Base-by-base conservation (phyloP, 2,888 invertebrate species). In the Meiosimyza decipiens region DNA sequence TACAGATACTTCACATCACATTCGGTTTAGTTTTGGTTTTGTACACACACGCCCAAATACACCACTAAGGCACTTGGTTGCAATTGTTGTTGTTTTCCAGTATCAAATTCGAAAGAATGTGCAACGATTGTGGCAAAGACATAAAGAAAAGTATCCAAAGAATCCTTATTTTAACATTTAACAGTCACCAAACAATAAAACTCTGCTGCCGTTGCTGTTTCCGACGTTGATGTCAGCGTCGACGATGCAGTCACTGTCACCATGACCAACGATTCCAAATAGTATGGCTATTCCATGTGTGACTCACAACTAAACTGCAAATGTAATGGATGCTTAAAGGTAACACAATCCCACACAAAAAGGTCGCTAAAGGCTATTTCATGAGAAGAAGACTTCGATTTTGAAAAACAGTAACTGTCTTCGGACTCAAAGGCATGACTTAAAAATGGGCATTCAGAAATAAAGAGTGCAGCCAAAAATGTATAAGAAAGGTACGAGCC, bases 1-100 rank as follows among this genome's bases (percentile, higher is more conserved):
- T 77, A 71, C 76, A 79, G 79, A 79, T 80, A 83, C 82, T 81
- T 77, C 73, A 80, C 73, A 74, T 78, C 81, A 80, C 81, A 81
- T 83, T 79, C 77, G 62, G 71, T 75, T 75, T 77, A 60, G 62
- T 67, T 77, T 73, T 75, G 64, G 11, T 57, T 18, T 28, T 49
- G 49, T 16, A 16, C 63, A 7, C 18, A 68, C 49, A 69, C 18
- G 59, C 28, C 57, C 68, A 50, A 7, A 28, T 15, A 60, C 16
- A 51, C 49, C 16, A 51, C 49, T n/a, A 13, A 40, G 9, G 9
- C 40, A 40, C 71, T 71, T 71, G 76, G 52, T 47, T 66, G 74
- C 66, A 62, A 65, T 72, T 60, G 57, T 59, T 63, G 64, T 66
- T 67, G 62, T 55, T 51, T 59, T 59, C 62, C 60, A 57, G 33